These are phyloP conservation scores for Troides oblongomaculatus DNA, from an alignment of 2,888 invertebrate genomes.

Conservation along the genomic window DNA sequence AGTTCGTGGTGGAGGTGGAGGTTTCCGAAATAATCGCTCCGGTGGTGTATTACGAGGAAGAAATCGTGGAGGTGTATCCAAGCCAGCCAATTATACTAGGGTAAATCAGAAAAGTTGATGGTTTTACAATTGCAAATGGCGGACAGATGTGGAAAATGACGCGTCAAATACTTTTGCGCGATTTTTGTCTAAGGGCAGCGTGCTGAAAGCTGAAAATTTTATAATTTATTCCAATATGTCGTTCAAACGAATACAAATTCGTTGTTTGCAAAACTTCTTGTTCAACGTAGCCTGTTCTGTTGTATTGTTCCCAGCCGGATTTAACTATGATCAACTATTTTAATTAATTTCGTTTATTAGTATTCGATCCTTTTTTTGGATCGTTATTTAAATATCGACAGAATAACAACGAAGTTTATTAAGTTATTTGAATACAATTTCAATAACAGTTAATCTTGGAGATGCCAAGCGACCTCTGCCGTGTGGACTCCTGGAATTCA, in stretches of 20 bases:
- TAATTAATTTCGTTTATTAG: constrained; percentile 20
- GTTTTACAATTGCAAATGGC: constrained; percentile 73
- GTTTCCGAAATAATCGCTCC: constrained; percentile 77
- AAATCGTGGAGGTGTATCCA: constrained; percentile 85
- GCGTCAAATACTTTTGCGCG: constrained; percentile 45
- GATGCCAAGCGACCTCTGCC: constrained; percentile 12
- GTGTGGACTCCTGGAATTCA: constrained; percentile 1
- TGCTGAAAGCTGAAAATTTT: constrained; percentile 4
- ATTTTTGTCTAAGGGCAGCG: constrained; percentile 18
- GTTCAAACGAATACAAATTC: constrained; percentile 9
- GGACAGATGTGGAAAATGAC: constrained; percentile 66
- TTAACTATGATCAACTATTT: not conserved
- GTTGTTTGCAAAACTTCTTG: constrained; percentile 12
- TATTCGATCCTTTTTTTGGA: constrained; percentile 2
- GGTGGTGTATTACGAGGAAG: constrained; percentile 84
- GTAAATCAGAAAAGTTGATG: constrained; percentile 78
- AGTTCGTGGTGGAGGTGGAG: constrained; percentile 67
- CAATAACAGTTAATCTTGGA: constrained; percentile 13
- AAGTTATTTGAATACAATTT: constrained; percentile 10
- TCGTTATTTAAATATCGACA: constrained; percentile 5
- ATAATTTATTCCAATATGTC: constrained; percentile 1
- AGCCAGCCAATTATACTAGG: constrained; percentile 83
- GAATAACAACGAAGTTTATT: constrained; percentile 15
- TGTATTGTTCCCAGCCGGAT: constrained; percentile 11
- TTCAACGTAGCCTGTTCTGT: constrained; percentile 4